These are phyloP conservation scores for Alentia gelatinosa DNA, from an alignment of 2,888 invertebrate genomes.

Conservation along the genomic window DNA sequence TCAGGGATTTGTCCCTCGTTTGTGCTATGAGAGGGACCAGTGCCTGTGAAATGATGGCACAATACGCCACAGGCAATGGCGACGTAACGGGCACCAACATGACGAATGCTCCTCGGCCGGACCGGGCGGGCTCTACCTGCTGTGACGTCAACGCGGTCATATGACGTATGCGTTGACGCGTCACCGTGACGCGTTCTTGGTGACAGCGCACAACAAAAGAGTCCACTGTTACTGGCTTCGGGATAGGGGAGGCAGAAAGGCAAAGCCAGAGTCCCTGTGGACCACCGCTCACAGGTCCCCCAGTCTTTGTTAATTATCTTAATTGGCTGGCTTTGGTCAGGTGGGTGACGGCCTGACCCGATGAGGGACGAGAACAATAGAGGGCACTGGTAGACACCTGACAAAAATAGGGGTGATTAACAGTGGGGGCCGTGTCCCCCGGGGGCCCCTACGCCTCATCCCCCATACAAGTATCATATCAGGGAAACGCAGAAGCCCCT, in stretches of 20 bases:
- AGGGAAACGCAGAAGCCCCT: not conserved
- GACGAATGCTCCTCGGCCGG: not conserved
- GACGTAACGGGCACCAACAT: not conserved
- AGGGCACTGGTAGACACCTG: not conserved
- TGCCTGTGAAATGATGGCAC: not conserved
- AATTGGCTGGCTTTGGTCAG: not conserved
- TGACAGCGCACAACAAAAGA: not conserved
- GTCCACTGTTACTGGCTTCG: not conserved
- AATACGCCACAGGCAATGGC: not conserved
- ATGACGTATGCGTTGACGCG: not conserved
- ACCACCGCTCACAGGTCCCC: not conserved
- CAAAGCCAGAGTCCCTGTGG: too few species aligned
- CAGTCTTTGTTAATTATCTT: slow-evolving; percentile 11
- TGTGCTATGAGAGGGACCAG: not conserved
- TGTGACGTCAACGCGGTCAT: not conserved
- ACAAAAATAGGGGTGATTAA: slow-evolving; percentile 7
- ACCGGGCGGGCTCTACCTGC: not conserved
- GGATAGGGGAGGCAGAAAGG: not conserved
- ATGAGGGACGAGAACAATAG: not conserved
- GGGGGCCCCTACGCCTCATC: not conserved
- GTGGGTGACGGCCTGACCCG: not conserved
- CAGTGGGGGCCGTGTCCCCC: not conserved
- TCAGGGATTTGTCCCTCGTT: not conserved
- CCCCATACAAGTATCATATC: not conserved
- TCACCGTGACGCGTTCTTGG: not conserved